Evolutionary conservation across 1,140 invertebrate genomes (phyloP), one percentile per base, ranked within the genome.

Genomic region (Yoshiicerus persimilis): DNA sequence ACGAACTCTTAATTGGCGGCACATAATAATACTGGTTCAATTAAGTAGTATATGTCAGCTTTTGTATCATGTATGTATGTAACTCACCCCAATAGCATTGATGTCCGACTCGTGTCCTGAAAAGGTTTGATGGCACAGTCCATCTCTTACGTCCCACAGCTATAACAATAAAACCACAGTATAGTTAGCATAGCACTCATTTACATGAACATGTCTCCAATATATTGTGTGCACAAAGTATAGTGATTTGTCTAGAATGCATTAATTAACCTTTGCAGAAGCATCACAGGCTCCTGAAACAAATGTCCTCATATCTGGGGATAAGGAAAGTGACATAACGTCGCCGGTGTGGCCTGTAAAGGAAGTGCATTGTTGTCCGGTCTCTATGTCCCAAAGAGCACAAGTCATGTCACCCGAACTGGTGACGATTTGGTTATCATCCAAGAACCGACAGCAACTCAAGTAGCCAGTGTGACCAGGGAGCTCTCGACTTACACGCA

Each of bases 361-460:
- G 88, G 97, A 97, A 38, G 97, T 98, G 92, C 97, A 97, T 93
- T 99, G 98, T 93, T 99, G 98, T 34, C 98, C 98, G 77, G 98
- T 99, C 94, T 99, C 98, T 92, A 99, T 99, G 93, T 99, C 98
- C 98, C 98, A 99, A 86, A 99, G 94, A 91, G 98, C 98, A 94
- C 97, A 98, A 92, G 41, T 94, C 94, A 93, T 91, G 77, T 91
- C 90, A 13, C 90, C 90, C 85, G 97, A 98, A 93, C 97, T 98
- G 90, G 98, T 99, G 87, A 99, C 97, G 92, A 99, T 99, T 95
- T 99, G 98, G 94, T 98, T 99, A 94, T 99, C 98, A 93, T 99
- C 97, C 87, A 99, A 95, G 94, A 99, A 99, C 90, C 98, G 95
- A 95, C 98, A 99, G 94, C 98, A 99, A 41, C 97, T 99, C 90